Evolutionary conservation across 2,113 vertebrate species (phyloP).

Genomic region (Colinus virginianus): DNA sequence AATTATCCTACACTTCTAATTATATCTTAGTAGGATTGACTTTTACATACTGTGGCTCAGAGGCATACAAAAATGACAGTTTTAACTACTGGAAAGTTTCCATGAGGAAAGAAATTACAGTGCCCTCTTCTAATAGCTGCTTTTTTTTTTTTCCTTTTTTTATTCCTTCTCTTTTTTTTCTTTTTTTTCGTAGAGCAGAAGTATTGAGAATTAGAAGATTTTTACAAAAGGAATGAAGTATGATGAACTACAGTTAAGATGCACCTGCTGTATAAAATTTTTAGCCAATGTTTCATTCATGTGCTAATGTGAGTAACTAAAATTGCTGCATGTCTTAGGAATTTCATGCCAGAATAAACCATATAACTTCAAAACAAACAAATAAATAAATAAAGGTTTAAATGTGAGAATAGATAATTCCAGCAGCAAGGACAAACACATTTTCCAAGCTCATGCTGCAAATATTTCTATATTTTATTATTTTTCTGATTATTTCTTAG

Average conservation of each 20-base stretch:
- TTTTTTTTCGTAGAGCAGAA: neutral
- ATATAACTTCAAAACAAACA: neutral
- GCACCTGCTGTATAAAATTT: neutral
- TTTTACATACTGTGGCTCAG: conserved; percentile 62
- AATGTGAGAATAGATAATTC: neutral
- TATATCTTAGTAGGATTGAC: conserved; percentile 70
- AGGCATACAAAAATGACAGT: conserved; percentile 53
- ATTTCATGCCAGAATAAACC: neutral
- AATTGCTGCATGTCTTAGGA: neutral
- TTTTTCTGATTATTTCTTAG: neutral
- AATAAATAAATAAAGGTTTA: neutral
- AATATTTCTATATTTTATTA: neutral
- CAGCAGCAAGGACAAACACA: conserved; percentile 15
- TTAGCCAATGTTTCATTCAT: neutral
- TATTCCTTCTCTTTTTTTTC: accelerated
- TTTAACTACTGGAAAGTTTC: conserved; percentile 48
- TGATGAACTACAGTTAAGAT: neutral
- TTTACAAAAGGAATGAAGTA: neutral
- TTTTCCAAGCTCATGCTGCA: neutral
- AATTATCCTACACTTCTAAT: conserved; percentile 80
- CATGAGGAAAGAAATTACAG: conserved; percentile 26
- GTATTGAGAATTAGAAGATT: neutral
- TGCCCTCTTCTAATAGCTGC: neutral
- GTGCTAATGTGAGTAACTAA: neutral
- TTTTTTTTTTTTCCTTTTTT: neutral